Evolutionary conservation across 2,797 vertebrate genomes (phyloP).

Genomic region (Denticeps clupeoides): DNA sequence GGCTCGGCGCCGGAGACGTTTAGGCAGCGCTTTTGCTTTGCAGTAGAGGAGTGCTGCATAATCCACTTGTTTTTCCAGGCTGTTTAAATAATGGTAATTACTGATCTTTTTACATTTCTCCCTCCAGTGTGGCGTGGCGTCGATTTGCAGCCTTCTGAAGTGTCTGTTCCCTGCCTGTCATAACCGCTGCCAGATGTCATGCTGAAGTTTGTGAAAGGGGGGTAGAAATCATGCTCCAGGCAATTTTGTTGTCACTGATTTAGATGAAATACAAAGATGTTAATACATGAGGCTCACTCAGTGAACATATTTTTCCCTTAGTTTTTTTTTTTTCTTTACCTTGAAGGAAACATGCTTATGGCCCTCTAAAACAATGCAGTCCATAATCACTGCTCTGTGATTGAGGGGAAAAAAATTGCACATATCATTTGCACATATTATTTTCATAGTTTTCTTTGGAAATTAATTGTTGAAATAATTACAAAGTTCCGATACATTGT

Average conservation of each 20-base stretch:
- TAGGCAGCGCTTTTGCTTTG: constrained; percentile 37
- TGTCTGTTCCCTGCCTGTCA: constrained; percentile 72
- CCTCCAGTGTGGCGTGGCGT: constrained; percentile 57
- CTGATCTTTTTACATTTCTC: constrained; percentile 60
- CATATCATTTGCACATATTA: too few relatives aligned
- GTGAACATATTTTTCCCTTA: constrained; percentile 37
- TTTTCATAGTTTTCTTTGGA: too few relatives aligned
- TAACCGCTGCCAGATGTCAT: constrained; percentile 74
- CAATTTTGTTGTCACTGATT: constrained; percentile 74
- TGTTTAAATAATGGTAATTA: constrained; percentile 68
- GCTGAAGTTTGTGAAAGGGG: constrained; percentile 63
- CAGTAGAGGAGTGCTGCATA: constrained; percentile 42
- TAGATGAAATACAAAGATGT: constrained; percentile 64
- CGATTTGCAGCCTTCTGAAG: constrained; percentile 37
- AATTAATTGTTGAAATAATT: too few relatives aligned
- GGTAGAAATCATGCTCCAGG: constrained; percentile 60
- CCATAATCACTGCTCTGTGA: too few relatives aligned
- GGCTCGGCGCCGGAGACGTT: constrained; percentile 42
- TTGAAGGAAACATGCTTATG: too few relatives aligned
- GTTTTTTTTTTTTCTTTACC: constrained; percentile 1
- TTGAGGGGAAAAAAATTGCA: too few relatives aligned
- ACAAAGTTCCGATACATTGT: too few relatives aligned
- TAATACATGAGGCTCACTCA: constrained; percentile 60
- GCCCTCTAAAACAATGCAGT: too few relatives aligned
- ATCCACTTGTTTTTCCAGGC: constrained; percentile 59